Evolutionary conservation across 92 coral and sea anemone genomes (phyloP).

Genomic region (Nematostella vectensis): DNA sequence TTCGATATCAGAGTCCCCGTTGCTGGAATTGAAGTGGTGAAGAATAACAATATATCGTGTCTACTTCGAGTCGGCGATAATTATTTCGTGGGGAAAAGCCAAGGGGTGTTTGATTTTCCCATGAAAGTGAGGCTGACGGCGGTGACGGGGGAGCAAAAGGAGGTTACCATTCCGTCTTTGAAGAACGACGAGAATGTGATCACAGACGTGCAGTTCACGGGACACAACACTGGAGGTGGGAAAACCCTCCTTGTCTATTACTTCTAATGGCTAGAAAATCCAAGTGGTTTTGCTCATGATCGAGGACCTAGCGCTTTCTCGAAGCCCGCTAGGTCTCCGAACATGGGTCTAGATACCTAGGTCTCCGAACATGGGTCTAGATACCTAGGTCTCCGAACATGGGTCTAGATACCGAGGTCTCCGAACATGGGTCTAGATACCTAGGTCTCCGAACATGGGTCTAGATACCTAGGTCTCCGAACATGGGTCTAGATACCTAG

Average conservation of each 20-base stretch:
- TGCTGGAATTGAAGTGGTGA: conserved; percentile 62
- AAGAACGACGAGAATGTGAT: conserved; percentile 21
- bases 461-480: no score
- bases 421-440: no score
- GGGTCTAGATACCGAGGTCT: no score
- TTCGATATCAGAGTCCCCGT: conserved; percentile 55
- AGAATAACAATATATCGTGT: conserved; percentile 50
- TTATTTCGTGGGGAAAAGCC: conserved; percentile 52
- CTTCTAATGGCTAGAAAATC: background rate
- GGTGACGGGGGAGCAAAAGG: conserved; percentile 62
- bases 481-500: no score
- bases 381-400: no score
- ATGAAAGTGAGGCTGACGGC: conserved; percentile 63
- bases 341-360: no score
- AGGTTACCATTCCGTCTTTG: conserved; percentile 34
- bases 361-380: no score
- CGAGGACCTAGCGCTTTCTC: no score
- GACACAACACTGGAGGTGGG: conserved; percentile 40
- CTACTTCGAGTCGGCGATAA: conserved; percentile 48
- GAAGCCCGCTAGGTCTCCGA: no score
- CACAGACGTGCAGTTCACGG: conserved; percentile 51
- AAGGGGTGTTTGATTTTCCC: conserved; percentile 53
- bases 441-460: no score
- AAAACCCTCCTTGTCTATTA: conserved; percentile 2
- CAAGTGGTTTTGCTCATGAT: no score